Conservation (phyloP, 2,797 vertebrate genomes). For the Hipposideros larvatus region DNA sequence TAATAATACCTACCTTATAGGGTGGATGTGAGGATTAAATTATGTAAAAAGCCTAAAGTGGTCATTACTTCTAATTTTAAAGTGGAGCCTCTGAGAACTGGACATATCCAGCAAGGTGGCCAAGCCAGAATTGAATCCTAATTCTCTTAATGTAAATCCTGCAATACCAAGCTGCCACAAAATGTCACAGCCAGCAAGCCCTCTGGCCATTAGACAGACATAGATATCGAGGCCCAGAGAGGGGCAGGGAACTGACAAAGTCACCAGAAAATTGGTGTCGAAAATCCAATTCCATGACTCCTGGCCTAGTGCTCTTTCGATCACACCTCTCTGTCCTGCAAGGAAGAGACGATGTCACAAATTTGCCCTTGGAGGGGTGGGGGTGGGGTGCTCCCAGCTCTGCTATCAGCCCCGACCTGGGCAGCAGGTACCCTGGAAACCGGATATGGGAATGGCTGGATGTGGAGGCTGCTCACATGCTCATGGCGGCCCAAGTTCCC, state of each 20-base stretch:
- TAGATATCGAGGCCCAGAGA: neutral
- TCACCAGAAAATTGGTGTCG: neutral
- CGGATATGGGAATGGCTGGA: neutral
- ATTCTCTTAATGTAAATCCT: neutral
- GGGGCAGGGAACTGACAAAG: neutral
- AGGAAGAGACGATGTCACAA: neutral
- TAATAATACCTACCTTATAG: neutral
- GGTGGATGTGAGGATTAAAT: neutral
- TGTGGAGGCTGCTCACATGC: neutral
- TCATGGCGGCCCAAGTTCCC: neutral
- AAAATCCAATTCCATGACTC: neutral
- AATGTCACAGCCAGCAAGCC: neutral
- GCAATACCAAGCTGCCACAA: neutral
- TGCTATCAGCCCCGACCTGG: neutral
- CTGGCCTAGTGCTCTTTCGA: neutral
- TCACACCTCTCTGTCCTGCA: neutral
- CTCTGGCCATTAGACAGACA: neutral
- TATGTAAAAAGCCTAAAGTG: conserved; percentile 31
- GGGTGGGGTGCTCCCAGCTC: neutral
- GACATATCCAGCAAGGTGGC: neutral
- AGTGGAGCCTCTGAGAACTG: neutral
- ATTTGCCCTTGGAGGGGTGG: too few species aligned
- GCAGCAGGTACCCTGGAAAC: neutral
- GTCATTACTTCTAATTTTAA: conserved; percentile 2
- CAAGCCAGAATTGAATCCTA: neutral